Evolutionary conservation across 2,888 invertebrate species (phyloP).

Genomic region (Anthophora plumipes): DNA sequence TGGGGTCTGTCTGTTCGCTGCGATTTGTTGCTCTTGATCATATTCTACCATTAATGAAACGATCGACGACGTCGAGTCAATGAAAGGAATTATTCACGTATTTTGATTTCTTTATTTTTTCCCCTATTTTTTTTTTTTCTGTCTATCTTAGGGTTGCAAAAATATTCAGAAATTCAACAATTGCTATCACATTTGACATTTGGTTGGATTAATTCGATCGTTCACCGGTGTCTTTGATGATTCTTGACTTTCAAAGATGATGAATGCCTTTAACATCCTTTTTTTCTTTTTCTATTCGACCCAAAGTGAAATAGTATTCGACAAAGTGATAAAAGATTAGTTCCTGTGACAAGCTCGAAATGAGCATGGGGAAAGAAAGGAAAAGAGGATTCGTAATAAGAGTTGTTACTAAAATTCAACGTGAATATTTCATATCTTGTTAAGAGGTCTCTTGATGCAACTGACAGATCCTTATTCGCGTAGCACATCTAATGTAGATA

Average conservation of each 20-base stretch:
- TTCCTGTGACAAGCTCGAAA: no score
- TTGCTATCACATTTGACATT: no score
- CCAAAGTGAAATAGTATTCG: no score
- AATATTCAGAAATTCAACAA: no score
- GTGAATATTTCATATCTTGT: not conserved
- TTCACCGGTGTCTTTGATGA: not conserved
- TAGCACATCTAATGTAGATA: not conserved
- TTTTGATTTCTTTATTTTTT: not conserved
- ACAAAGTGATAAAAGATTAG: no score
- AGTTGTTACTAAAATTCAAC: no score
- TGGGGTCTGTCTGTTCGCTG: conserved; percentile 8
- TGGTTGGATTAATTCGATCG: no score
- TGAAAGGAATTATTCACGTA: no score
- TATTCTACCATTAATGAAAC: conserved; percentile 10
- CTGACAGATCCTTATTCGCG: not conserved
- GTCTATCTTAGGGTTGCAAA: conserved; percentile 6
- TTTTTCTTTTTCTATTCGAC: not conserved
- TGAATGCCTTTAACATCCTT: not conserved
- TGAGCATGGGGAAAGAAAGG: no score
- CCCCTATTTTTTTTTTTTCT: not conserved
- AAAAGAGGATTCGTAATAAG: no score
- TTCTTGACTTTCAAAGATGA: not conserved
- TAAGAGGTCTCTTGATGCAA: not conserved
- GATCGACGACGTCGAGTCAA: not conserved
- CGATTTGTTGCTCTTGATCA: conserved; percentile 39